Percentiles rank a stretch among this genome's conserved stretches.
These are phyloP conservation scores for Polyommatus icarus DNA, from an alignment of 2,888 invertebrate genomes.

Conservation along the genomic window DNA sequence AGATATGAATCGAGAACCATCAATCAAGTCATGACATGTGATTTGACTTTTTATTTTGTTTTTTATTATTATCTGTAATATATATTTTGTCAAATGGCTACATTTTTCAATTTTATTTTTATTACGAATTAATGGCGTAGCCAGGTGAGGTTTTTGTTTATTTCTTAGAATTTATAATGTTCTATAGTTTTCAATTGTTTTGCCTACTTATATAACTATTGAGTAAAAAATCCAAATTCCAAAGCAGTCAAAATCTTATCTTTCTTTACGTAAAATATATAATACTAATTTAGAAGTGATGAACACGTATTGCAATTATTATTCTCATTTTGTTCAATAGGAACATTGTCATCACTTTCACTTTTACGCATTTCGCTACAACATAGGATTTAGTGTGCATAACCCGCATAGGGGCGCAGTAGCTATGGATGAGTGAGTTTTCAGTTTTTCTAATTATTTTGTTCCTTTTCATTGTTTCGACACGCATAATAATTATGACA, in stretches of 20 bases:
- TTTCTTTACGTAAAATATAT: constrained; percentile 60
- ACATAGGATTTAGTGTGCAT: constrained; percentile 66
- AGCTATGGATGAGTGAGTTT: constrained; percentile 79
- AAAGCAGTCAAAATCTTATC: constrained; percentile 76
- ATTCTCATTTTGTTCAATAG: constrained; percentile 78
- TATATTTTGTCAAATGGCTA: constrained; percentile 25
- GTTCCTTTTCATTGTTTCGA: constrained; percentile 56
- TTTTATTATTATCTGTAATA: not conserved
- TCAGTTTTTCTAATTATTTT: constrained; percentile 52
- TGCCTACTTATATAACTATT: constrained; percentile 75
- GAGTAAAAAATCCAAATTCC: constrained; percentile 73
- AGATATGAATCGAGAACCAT: too few species aligned
- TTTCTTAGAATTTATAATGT: constrained; percentile 73
- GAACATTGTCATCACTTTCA: constrained; percentile 80
- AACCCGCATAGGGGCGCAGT: constrained; percentile 57
- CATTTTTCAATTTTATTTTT: constrained; percentile 70
- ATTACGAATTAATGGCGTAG: constrained; percentile 81
- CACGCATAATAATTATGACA: constrained; percentile 60
- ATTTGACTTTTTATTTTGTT: not conserved
- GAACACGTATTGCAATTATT: constrained; percentile 80
- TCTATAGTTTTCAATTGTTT: constrained; percentile 78
- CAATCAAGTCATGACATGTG: too few species aligned
- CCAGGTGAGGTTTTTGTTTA: constrained; percentile 80
- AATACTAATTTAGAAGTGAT: constrained; percentile 75
- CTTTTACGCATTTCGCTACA: constrained; percentile 72